Evolutionary conservation across 2,113 vertebrate genomes (phyloP).

Genomic region (Azemiops feae): DNA sequence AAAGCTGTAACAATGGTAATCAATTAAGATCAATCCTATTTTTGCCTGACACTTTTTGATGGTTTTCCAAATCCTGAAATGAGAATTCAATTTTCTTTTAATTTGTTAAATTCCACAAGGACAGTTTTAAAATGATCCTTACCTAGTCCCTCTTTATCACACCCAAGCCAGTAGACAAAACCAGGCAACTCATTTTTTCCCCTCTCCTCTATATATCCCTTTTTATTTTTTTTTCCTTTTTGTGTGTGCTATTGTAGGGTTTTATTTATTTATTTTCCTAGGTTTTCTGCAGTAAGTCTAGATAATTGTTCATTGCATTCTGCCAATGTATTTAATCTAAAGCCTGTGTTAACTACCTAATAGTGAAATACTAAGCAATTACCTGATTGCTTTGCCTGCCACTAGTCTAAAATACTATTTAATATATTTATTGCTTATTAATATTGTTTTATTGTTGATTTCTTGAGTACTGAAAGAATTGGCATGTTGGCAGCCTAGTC

Average conservation of each 20-base stretch:
- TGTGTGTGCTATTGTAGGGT: not conserved
- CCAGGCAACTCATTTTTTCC: too few species aligned
- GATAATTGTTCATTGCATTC: not conserved
- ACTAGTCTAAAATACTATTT: not conserved
- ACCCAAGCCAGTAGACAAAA: too few species aligned
- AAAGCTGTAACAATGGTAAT: not conserved
- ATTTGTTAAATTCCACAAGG: not conserved
- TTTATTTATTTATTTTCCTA: not conserved
- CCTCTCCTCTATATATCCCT: too few species aligned
- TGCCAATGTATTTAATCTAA: not conserved
- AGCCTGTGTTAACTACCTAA: not conserved
- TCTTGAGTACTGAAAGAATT: not conserved
- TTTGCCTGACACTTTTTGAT: not conserved
- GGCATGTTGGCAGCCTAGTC: not conserved
- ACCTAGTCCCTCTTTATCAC: too few species aligned
- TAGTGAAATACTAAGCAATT: not conserved
- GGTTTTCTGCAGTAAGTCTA: not conserved
- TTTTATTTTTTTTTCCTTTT: not conserved
- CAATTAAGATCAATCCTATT: not conserved
- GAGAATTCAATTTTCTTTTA: not conserved
- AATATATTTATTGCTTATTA: not conserved
- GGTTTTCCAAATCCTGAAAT: not conserved
- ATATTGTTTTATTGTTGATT: not conserved
- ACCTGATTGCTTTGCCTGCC: not conserved
- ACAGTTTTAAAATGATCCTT: not conserved